Conservation (phyloP, 1,140 invertebrate species). For the Drosophila willistoni region DNA sequence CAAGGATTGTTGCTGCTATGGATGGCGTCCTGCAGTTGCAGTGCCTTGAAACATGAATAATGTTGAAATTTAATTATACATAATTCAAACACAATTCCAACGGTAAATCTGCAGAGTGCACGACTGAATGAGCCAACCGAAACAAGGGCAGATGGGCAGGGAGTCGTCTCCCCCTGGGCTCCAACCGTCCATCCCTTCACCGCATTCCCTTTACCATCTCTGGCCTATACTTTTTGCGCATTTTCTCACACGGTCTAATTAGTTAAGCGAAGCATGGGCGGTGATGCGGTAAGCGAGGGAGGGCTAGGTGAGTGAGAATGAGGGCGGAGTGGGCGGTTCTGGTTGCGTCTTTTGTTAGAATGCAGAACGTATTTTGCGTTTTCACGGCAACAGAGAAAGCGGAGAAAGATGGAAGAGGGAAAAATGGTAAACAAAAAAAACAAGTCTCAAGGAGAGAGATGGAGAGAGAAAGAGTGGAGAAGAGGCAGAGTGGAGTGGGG, state of each 20-base stretch:
- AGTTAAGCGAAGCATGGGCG: slow-evolving; percentile 70
- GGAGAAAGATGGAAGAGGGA: too few relatives aligned
- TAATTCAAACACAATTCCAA: slow-evolving; percentile 72
- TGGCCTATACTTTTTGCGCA: slow-evolving; percentile 34
- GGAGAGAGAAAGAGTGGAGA: background rate
- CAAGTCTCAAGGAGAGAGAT: background rate
- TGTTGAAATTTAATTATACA: slow-evolving; percentile 78
- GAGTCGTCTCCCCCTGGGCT: slow-evolving; percentile 2
- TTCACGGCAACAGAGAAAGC: slow-evolving; percentile 49
- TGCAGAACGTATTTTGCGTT: slow-evolving; percentile 50
- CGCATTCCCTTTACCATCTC: background rate
- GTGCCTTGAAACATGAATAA: slow-evolving; percentile 66
- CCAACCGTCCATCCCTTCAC: slow-evolving; percentile 2
- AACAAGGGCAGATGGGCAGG: slow-evolving; percentile 25
- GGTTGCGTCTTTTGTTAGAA: slow-evolving; percentile 75
- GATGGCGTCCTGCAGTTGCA: background rate
- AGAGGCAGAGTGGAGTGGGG: background rate
- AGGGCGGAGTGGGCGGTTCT: slow-evolving; percentile 20
- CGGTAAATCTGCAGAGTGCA: slow-evolving; percentile 59
- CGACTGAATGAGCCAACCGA: slow-evolving; percentile 57
- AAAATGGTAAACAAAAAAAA: too few relatives aligned
- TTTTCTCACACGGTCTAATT: slow-evolving; percentile 77
- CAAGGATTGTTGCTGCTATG: too few relatives aligned
- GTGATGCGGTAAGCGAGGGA: slow-evolving; percentile 10
- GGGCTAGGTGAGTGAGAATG: background rate